Evolutionary conservation across 2,797 vertebrate species (phyloP), one percentile per base, ranked within the genome.

Genomic region (Hozukius guyotensis): DNA sequence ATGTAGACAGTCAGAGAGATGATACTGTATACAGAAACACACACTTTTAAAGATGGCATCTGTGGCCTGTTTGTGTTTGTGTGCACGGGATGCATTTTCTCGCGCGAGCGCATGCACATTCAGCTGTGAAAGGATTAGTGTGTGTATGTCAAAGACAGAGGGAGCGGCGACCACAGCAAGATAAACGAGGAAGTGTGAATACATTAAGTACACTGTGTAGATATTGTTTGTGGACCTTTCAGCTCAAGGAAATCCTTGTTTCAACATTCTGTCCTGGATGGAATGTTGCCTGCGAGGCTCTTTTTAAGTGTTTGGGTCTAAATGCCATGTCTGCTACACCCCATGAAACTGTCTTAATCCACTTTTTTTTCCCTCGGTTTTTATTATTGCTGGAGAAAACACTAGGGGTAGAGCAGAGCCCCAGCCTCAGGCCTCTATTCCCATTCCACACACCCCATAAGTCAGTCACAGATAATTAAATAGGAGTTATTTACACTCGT

Each of bases 391-490:
- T 93, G 94, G 94, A 96, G 93, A 95, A 94, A 93, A 93, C 92
- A 93, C 86, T 60, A 87, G 92, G 92, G 89, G 86, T 89, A 87
- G 78, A 92, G 89, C 93, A 92, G 93, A 93, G 91, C 93, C 90
- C 87, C 90, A 90, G 93, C 94, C 94, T 88, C 86, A 79, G 92
- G 96, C 92, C 93, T 91, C 92, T 90, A 91, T 93, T 92, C 95
- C 93, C 95, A 94, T 94, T 95, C 95, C 93, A 94, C 91, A 94
- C 95, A 96, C 94, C 95, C 95, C 95, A 96, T 96, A 96, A 95
- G 95, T 96, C 95, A 96, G 94, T 94, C 95, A 94, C 96, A 96
- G 95, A 95, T 95, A 95, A 96, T 96, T 96, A 96, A 95, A 96
- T 95, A 92, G 92, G 93, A 96, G 94, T 96, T 96, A 96, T 96